Base-by-base conservation (phyloP, 2,113 vertebrate species). In the Chaenogobius annularis region DNA sequence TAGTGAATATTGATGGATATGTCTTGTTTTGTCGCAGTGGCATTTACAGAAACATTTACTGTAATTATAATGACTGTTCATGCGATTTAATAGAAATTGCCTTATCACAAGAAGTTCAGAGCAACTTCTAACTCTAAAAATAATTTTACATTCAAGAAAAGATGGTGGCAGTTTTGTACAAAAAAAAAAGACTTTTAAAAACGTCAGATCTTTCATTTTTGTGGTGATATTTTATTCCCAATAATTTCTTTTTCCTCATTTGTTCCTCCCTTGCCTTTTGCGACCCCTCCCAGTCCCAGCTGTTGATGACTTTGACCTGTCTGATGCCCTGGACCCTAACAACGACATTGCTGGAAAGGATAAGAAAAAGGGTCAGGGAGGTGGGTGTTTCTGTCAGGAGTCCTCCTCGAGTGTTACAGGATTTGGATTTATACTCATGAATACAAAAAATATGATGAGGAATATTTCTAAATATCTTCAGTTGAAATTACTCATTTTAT, bases 301-400 rank as follows among this genome's bases (percentile, higher is more conserved):
- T 76, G 19, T 43, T 44, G 17, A 48, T 46, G 95, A 89, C 13
- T 83, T 97, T 0, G 72, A 95, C 86, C 92, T 98, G 81, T 10
- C 72, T 19, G 96, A 98, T 87, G 96, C 95, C 43, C 67, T 97
- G 63, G 88, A 95, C 81, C 91, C 92, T 56, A 85, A 44, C 15
- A 96, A 96, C 1, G 95, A 96, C 78, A 75, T 75, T 52, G 83
- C 69, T 44, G 86, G 70, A 15, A 89, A 87, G 52, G 89, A 83
- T 61, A 90, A 89, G 65, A 84, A 83, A 62, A 81, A 83, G 46
- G 83, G 76, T 13, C 84, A 80, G 64, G 85, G 81, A 70, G 94
- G 88, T 92, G 86, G 70, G 89, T 87, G 55, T 35, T 14, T 63
- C 61, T n/a, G 35, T 43, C 61, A n/a, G 35, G 59, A 19, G 31